Evolutionary conservation across 2,888 invertebrate genomes (phyloP), one percentile per base, ranked within the genome.

Genomic region (Anoplius nigerrimus): DNA sequence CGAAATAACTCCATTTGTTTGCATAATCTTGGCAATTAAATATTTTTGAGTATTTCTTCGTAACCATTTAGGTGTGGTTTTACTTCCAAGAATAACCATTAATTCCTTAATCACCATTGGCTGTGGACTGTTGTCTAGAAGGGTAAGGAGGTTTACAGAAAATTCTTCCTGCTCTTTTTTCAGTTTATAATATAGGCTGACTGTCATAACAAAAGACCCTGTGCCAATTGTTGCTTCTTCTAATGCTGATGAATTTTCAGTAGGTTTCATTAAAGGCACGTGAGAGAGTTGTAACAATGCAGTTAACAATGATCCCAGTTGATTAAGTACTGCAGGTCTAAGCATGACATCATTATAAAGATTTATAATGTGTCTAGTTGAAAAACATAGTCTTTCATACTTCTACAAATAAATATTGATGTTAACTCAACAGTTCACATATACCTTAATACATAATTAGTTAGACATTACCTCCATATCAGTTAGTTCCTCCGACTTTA

Each of bases 201-300:
- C 77, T 0, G 93, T 92, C 92, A 94, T 93, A 56, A 82, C 80
- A 85, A 91, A 89, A 48, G 84, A 70, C 22, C 79, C 66, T 34
- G 66, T 6, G 11, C 74, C 8, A 27, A n/a, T n/a, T 56, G 3
- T 48, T n/a, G 5, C n/a, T 42, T 46, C 27, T 34, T 65, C 42
- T 11, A 6, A n/a, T 8, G 34, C 0, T 57, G 8, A 5, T 27
- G 0, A 8, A 15, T 58, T 48, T 18, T 54, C 76, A 1, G 69
- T 61, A 64, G 94, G 92, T 88, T 93, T 92, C 71, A 91, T 92
- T 42, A 94, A 82, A 6, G 93, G 93, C 45, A 93, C 93, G 89
- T 92, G 92, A 24, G 92, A 90, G 57, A 95, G 88, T 87, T 95
- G 95, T 78, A 94, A 91, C 27, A 95, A 87, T 2, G 92, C 92